Evolutionary conservation across 2,113 vertebrate species (phyloP).

Genomic region (Myotis lucifugus): DNA sequence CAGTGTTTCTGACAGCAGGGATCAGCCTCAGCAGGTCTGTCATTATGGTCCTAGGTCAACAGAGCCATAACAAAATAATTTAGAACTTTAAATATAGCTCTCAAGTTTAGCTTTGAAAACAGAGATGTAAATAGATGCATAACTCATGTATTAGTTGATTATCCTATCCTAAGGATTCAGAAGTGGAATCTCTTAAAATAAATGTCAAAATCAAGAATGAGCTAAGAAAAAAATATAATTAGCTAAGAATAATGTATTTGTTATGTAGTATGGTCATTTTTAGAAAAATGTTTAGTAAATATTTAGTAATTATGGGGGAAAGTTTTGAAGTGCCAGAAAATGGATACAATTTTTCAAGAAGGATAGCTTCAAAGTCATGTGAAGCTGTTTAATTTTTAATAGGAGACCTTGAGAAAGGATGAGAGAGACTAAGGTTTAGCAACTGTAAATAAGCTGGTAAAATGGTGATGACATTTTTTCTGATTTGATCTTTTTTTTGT

Average conservation of each 20-base stretch:
- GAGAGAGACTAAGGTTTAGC: not conserved
- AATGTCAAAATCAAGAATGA: conserved; percentile 36
- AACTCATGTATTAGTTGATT: not conserved
- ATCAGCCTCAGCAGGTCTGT: not conserved
- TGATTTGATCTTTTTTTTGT: not conserved
- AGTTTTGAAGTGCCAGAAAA: not conserved
- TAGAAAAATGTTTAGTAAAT: not conserved
- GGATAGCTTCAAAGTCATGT: not conserved
- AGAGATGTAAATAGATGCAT: not conserved
- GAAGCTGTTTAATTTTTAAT: conserved; percentile 17
- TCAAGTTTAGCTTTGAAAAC: conserved; percentile 20
- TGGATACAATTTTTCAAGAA: not conserved
- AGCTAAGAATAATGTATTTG: not conserved
- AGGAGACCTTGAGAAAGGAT: not conserved
- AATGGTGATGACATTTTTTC: not conserved
- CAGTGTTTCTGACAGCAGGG: not conserved
- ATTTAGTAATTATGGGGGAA: not conserved
- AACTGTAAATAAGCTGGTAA: not conserved
- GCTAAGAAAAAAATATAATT: not conserved
- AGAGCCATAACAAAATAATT: not conserved
- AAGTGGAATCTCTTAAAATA: not conserved
- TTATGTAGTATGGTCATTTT: not conserved
- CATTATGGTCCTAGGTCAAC: not conserved
- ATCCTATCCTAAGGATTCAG: not conserved
- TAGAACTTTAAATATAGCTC: not conserved